Evolutionary conservation across 2,797 vertebrate species (phyloP).

Genomic region (Clarias platycephalus): DNA sequence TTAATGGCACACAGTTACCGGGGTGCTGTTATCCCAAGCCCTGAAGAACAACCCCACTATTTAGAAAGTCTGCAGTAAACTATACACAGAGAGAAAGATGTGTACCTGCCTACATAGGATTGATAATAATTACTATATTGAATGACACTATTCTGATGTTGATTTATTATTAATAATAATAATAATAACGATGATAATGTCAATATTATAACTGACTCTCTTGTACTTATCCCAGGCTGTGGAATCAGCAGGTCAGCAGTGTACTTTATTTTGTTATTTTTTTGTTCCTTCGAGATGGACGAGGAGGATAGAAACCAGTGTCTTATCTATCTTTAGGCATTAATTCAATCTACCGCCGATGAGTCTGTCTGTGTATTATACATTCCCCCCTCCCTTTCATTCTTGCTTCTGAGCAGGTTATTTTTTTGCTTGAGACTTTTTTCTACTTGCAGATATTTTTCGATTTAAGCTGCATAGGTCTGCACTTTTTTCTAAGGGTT

Average conservation of each 20-base stretch:
- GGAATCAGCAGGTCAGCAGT: slow-evolving; percentile 48
- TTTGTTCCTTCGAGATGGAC: slow-evolving; percentile 25
- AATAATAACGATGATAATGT: slow-evolving; percentile 65
- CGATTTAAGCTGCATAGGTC: slow-evolving; percentile 75
- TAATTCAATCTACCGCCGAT: slow-evolving; percentile 61
- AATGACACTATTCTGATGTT: slow-evolving; percentile 73
- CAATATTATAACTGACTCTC: slow-evolving; percentile 66
- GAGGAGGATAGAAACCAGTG: slow-evolving; percentile 74
- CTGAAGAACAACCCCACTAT: slow-evolving; percentile 41
- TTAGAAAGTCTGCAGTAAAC: slow-evolving; percentile 52
- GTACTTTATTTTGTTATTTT: not conserved
- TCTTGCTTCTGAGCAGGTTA: slow-evolving; percentile 70
- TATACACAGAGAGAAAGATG: slow-evolving; percentile 53
- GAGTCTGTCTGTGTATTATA: slow-evolving; percentile 61
- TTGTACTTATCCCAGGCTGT: slow-evolving; percentile 65
- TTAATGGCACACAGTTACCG: slow-evolving; percentile 68
- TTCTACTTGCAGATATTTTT: slow-evolving; percentile 83
- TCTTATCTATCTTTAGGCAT: slow-evolving; percentile 79
- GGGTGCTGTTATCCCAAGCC: not conserved
- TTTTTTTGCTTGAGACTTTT: slow-evolving; percentile 73
- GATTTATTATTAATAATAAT: slow-evolving; percentile 67
- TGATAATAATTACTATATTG: slow-evolving; percentile 72
- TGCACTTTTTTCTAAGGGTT: slow-evolving; percentile 77
- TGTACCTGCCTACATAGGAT: slow-evolving; percentile 63
- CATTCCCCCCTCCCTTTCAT: slow-evolving; percentile 58